These are phyloP conservation scores for Pogonomyrmex barbatus DNA, from an alignment of 1,140 invertebrate species.

Conservation along the genomic window DNA sequence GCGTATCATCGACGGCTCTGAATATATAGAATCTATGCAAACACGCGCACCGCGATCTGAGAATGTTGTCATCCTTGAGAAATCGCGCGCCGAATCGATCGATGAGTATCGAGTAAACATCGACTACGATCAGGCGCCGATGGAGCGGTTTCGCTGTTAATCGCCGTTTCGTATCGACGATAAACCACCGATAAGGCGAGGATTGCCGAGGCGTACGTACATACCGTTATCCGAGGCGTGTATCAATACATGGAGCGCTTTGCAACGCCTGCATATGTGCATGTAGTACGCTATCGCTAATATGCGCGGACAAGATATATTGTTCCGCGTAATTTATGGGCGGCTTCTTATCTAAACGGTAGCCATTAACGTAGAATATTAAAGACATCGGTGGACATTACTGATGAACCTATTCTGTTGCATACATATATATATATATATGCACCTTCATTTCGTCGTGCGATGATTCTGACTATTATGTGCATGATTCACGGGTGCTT, in stretches of 20 bases:
- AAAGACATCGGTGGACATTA: constrained; percentile 17
- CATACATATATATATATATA: not conserved
- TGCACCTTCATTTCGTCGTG: not conserved
- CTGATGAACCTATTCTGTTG: constrained; percentile 6
- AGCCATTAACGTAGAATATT: constrained; percentile 2
- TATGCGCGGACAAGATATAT: not conserved
- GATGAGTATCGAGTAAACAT: not conserved
- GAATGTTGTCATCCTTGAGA: constrained; percentile 15
- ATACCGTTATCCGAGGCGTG: constrained; percentile 12
- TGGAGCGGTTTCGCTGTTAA: constrained; percentile 25
- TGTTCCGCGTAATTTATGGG: not conserved
- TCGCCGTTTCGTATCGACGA: constrained; percentile 23
- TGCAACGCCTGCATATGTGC: not conserved
- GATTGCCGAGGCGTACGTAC: not conserved
- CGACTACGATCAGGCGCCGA: not conserved
- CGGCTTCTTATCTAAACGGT: not conserved
- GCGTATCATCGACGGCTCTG: not conserved
- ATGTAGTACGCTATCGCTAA: constrained; percentile 2
- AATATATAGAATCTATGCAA: not conserved
- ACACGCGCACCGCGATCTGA: not conserved
- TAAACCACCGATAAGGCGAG: constrained; percentile 38
- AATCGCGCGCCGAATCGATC: constrained; percentile 8
- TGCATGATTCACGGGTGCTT: not conserved
- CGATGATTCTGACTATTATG: not conserved
- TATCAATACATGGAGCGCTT: not conserved